Conservation (phyloP, 2,113 vertebrate species). For the Psephotus haematonotus region DNA sequence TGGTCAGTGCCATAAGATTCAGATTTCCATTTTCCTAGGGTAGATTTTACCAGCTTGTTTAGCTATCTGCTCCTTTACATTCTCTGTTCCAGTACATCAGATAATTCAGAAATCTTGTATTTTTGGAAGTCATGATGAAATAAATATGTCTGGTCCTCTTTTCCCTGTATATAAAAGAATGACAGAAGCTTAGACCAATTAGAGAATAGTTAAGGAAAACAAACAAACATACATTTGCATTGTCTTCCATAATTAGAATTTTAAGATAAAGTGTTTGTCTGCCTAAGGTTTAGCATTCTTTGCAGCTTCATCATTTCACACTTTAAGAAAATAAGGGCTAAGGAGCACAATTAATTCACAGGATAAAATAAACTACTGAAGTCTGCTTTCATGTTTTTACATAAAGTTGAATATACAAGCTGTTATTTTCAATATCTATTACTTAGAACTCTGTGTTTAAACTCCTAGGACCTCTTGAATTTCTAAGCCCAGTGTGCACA, state of each 20-base stretch:
- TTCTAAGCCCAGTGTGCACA: neutral
- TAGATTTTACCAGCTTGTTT: neutral
- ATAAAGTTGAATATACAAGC: neutral
- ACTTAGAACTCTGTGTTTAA: neutral
- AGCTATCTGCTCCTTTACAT: neutral
- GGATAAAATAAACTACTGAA: neutral
- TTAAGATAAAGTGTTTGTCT: neutral
- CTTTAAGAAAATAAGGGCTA: neutral
- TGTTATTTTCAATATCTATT: neutral
- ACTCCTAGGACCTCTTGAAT: neutral
- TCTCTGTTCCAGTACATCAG: neutral
- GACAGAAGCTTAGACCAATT: neutral
- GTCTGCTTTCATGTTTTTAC: neutral
- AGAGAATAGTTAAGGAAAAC: neutral
- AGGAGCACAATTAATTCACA: neutral
- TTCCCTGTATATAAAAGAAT: neutral
- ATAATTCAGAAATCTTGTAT: neutral
- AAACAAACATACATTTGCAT: neutral
- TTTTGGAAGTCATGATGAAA: neutral
- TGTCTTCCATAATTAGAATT: neutral
- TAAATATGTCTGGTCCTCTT: neutral
- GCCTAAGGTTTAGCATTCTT: neutral
- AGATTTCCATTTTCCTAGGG: neutral
- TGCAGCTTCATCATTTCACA: constrained; percentile 34
- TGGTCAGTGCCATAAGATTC: neutral